Base-by-base conservation (phyloP, 2,113 vertebrate species). In the Corydoras sp. region DNA sequence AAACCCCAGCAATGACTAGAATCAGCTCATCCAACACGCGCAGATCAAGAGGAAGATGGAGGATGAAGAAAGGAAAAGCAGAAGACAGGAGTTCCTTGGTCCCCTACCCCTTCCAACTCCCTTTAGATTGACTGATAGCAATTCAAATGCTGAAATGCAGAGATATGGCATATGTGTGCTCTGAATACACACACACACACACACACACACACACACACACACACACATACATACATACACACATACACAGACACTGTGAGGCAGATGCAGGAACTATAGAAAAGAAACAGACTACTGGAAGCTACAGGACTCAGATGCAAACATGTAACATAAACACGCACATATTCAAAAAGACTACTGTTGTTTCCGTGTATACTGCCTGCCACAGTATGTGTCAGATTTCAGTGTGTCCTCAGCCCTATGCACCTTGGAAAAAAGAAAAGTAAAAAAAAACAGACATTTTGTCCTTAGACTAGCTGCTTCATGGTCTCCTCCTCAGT, bases 391-490 rank as follows among this genome's bases (percentile, higher is more conserved):
- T 76, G 68, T 64, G 55, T 74, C 71, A 48, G 2, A 74, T 74
- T 81, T 81, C 77, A 69, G 61, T 58, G 66, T 85, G 73, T 82
- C 79, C 78, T 77, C 80, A 83, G 83, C 83, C 84, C 83, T 87
- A 83, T 88, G 86, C 83, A 90, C 86, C 83, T 86, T 83, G 75
- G 79, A 73, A 69, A 71, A 78, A 79, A 80, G 79, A 76, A 71
- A 80, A 81, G 74, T 81, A 77, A 43, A 69, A 76, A 79, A 80
- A 78, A 75, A 49, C 70, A 76, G 35, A 43, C 35, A 43, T 85
- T 80, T 77, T 78, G 74, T 86, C 81, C 83, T 81, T 87, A 83
- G 78, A 71, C 77, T 85, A 87, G 85, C 82, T 76, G 85, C 85
- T 89, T 86, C 73, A 79, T 73, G 66, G 81, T 87, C 79, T 86